These are phyloP conservation scores for Oryzias curvinotus DNA, from an alignment of 2,113 vertebrate genomes.

Conservation along the genomic window DNA sequence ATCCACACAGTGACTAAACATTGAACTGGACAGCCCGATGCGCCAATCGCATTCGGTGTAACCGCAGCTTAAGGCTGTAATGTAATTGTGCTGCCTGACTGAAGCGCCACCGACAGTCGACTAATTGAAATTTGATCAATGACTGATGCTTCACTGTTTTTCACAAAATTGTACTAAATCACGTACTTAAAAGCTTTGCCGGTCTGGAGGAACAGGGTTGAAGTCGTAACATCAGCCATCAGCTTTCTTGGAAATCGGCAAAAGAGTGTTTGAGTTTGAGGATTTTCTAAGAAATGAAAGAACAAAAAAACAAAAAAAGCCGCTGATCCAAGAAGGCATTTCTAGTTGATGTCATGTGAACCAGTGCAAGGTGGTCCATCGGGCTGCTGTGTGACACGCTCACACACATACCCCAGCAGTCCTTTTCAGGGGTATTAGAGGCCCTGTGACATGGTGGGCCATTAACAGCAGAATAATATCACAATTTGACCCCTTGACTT, in stretches of 20 bases:
- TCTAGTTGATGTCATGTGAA: conserved; percentile 33
- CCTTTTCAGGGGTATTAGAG: conserved; percentile 57
- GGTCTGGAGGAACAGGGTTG: conserved; percentile 1
- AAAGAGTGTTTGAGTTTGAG: not conserved
- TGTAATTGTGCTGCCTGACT: too few relatives aligned
- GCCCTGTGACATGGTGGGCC: conserved; percentile 42
- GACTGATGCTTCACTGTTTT: too few relatives aligned
- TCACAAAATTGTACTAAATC: too few relatives aligned
- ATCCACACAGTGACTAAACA: too few relatives aligned
- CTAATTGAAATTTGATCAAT: too few relatives aligned
- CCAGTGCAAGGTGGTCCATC: conserved; percentile 33
- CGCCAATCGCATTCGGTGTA: too few relatives aligned
- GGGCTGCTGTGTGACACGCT: conserved; percentile 15
- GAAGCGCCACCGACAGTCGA: too few relatives aligned
- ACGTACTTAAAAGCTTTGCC: too few relatives aligned
- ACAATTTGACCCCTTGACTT: conserved; percentile 62
- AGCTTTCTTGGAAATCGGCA: not conserved
- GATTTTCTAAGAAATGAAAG: not conserved
- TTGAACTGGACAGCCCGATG: too few relatives aligned
- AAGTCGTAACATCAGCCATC: conserved; percentile 15
- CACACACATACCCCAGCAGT: conserved; percentile 42
- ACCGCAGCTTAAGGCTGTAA: too few relatives aligned
- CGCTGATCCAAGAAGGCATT: conserved; percentile 8
- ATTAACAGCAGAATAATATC: conserved; percentile 67
- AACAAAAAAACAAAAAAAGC: not conserved